These are phyloP conservation scores for Lissonota sp. DNA, from an alignment of 2,888 invertebrate genomes.

Conservation along the genomic window DNA sequence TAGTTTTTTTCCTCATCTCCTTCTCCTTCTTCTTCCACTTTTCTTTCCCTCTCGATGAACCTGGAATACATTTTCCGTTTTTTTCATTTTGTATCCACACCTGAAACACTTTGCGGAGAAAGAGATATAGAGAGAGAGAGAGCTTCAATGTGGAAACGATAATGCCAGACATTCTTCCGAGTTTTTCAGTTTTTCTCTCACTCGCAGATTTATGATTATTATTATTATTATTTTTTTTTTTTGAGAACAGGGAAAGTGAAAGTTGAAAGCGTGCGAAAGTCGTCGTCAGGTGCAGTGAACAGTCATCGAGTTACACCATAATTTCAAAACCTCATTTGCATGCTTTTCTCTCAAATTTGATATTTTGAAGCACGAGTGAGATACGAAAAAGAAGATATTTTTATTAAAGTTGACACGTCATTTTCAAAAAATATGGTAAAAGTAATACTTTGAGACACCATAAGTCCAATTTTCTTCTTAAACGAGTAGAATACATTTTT, in stretches of 20 bases:
- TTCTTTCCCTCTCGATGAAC: conserved; percentile 8
- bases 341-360: too few species aligned
- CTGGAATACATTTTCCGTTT: not conserved
- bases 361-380: too few species aligned
- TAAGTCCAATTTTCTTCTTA: too few species aligned
- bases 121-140: not conserved
- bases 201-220: not conserved
- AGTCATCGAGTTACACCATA: too few species aligned
- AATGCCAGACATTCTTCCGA: not conserved
- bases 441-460: too few species aligned
- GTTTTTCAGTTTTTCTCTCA: not conserved
- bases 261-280: not conserved
- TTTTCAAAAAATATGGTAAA: too few species aligned
- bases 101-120: not conserved
- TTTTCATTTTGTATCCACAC: conserved; percentile 2
- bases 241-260: not conserved
- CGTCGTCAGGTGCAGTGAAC: too few species aligned
- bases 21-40: not conserved
- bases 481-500: too few species aligned
- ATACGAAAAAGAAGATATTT: too few species aligned
- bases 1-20: conserved; percentile 45
- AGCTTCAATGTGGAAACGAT: conserved; percentile 21
- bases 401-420: too few species aligned
- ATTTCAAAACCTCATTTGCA: too few species aligned
- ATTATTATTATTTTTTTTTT: not conserved